phyloP scores from a whole-genome alignment of 2,113 vertebrate genomes.

The Herpailurus yagouaroundi region DNA sequence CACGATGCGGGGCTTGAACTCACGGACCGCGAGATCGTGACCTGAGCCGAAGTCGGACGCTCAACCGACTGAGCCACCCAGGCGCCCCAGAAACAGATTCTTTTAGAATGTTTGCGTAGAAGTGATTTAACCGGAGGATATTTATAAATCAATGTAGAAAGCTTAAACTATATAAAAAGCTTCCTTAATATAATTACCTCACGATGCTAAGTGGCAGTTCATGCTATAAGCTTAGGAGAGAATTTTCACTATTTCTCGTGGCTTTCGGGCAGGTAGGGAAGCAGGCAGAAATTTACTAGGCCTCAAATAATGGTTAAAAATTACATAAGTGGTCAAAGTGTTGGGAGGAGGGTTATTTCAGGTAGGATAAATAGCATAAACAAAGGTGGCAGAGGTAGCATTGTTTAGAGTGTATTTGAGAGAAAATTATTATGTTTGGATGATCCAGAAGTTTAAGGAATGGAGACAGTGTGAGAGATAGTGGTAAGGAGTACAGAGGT shows the following conservation, averaged over 20 bases:
- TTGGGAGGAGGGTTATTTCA: background rate
- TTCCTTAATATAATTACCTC: background rate
- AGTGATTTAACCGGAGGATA: background rate
- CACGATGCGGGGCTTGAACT: too few species aligned
- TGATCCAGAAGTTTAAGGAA: background rate
- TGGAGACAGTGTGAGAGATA: background rate
- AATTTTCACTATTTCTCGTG: background rate
- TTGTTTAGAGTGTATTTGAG: background rate
- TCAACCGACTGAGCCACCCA: too few species aligned
- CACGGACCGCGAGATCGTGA: too few species aligned
- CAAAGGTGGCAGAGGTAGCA: background rate
- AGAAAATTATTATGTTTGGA: slow-evolving; percentile 15
- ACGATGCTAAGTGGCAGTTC: background rate
- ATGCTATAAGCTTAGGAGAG: background rate
- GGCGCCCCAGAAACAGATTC: background rate
- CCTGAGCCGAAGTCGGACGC: too few species aligned
- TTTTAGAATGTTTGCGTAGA: background rate
- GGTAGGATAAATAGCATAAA: background rate
- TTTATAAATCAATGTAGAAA: background rate
- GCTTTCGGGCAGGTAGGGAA: background rate
- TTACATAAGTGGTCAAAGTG: background rate
- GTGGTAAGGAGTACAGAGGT: background rate
- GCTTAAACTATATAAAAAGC: background rate
- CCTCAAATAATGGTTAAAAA: background rate
- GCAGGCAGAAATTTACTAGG: background rate